A percentile compares a stretch with the other conserved stretches of the same genome.
Evolutionary conservation across 2,888 invertebrate species (phyloP).

Genomic region (Rhaphigaster nebulosa): DNA sequence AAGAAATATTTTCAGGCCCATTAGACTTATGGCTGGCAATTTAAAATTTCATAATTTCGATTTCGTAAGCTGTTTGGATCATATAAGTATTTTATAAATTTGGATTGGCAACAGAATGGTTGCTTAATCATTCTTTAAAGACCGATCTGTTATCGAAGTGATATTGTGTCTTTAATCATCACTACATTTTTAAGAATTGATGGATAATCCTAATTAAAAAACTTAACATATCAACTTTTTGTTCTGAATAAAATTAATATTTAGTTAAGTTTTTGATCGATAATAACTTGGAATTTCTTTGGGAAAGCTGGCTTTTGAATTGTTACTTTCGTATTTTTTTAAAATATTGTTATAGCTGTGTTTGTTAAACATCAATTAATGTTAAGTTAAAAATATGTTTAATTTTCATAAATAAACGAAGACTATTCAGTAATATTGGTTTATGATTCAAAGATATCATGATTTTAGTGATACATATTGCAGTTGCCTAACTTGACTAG

Average conservation of each 20-base stretch:
- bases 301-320: background rate
- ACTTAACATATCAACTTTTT: background rate
- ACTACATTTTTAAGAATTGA: background rate
- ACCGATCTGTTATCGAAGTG: background rate
- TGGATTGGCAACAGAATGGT: background rate
- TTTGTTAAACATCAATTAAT: background rate
- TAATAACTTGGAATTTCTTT: background rate
- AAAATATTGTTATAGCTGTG: background rate
- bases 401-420: background rate
- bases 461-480: background rate
- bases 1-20: no score
- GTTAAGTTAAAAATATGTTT: background rate
- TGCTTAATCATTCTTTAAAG: background rate
- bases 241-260: background rate
- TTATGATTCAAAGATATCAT: background rate
- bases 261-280: background rate
- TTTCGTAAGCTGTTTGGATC: no score
- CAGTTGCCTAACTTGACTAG: conserved; percentile 16
- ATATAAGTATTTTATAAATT: background rate
- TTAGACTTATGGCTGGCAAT: no score
- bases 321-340: background rate
- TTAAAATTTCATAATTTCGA: no score
- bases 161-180: background rate
- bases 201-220: background rate
- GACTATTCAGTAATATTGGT: background rate